phyloP scores from a whole-genome alignment of 92 coral and sea anemone genomes.

The Paragorgia papillata region DNA sequence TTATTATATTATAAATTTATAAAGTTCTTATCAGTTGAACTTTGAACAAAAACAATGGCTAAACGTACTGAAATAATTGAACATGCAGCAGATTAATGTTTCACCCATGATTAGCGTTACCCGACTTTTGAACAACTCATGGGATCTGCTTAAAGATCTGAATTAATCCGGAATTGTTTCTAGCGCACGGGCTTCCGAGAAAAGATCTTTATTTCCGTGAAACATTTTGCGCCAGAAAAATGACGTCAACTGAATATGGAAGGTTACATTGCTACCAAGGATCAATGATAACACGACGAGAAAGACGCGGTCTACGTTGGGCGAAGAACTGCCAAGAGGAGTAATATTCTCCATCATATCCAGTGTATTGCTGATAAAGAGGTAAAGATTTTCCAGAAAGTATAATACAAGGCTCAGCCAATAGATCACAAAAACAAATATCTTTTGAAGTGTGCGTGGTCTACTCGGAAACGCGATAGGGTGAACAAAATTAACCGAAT shows the following conservation, averaged over 20 bases:
- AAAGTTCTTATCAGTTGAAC: too few species aligned
- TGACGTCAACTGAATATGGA: background rate
- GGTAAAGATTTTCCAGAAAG: conserved; percentile 15
- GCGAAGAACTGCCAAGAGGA: conserved; percentile 18
- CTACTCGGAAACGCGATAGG: too few species aligned
- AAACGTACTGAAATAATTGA: too few species aligned
- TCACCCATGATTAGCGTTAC: too few species aligned
- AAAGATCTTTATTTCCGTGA: background rate
- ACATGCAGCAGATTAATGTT: too few species aligned
- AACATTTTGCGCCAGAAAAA: conserved; percentile 21
- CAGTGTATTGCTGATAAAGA: conserved; percentile 3
- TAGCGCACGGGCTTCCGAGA: too few species aligned
- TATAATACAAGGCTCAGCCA: conserved; percentile 7
- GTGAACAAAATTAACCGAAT: conserved; percentile 13
- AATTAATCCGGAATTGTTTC: background rate
- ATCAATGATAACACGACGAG: conserved; percentile 5
- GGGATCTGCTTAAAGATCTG: too few species aligned
- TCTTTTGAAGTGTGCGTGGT: background rate
- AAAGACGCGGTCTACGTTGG: conserved; percentile 1
- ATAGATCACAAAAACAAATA: background rate
- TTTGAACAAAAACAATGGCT: too few species aligned
- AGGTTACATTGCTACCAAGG: conserved; percentile 7
- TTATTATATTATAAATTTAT: too few species aligned
- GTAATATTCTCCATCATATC: conserved; percentile 18
- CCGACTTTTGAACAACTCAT: too few species aligned